Evolutionary conservation across 2,113 vertebrate genomes (phyloP), one percentile per base, ranked within the genome.

Genomic region (Tragulus kanchil): DNA sequence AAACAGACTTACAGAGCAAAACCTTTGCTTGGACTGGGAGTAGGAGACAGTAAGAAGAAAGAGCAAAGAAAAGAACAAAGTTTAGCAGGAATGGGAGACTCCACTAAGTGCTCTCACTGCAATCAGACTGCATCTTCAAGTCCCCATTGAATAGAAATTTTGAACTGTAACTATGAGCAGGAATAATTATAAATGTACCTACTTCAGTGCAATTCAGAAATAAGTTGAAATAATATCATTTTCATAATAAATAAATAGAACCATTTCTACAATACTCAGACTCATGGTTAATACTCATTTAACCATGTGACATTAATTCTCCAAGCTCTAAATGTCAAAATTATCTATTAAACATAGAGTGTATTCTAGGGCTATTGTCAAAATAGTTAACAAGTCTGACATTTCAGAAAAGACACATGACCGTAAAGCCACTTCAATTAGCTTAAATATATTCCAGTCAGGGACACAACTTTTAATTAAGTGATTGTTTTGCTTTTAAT

Each of bases 391-490:
- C 36, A 48, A 64, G 23, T 85, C 26, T 95, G 48, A 94, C 4
- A 45, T 88, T 92, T 10, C 0, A 0, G 26, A 17, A n/a, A 50
- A 67, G 65, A 36, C 31, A 21, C 15, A 36, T 65, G 52, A 90
- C n/a, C 0, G 0, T 85, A 81, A 92, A 95, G 65, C 59, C 65
- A 58, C 26, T 90, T 50, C 50, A 95, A 95, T 97, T 95, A 97
- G 48, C 42, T 11, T 56, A 61, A 81, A 45, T 61, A 71, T 31
- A 88, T 84, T 92, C 61, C 58, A 94, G 28, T 64, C 83, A 95
- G 85, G 48, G 73, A 89, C 67, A 87, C 62, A 87, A 36, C 9
- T 93, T 96, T 95, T 90, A 96, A 98, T 96, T 94, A 96, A 95
- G 62, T 95, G 79, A 87, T 92, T 96, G 81, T 85, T 95, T 89